These are phyloP conservation scores for Drosophila sordidula DNA, from an alignment of 2,888 invertebrate species.

Conservation along the genomic window DNA sequence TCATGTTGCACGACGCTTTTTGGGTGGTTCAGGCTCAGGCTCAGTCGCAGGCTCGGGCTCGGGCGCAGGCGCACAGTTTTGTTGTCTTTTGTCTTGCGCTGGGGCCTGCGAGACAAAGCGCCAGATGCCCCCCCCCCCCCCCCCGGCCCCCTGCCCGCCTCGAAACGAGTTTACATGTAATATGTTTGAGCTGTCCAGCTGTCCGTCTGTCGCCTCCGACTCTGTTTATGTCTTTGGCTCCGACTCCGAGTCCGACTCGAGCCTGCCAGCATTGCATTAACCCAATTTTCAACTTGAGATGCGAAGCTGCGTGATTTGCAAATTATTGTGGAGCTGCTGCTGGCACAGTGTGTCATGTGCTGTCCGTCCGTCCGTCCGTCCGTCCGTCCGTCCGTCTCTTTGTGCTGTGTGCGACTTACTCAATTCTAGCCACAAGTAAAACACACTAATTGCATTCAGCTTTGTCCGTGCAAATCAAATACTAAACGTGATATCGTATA, in stretches of 20 bases:
- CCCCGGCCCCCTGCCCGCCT: slow-evolving; percentile 2
- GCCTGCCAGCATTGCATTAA: slow-evolving; percentile 74
- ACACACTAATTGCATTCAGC: slow-evolving; percentile 51
- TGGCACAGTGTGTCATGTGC: slow-evolving; percentile 45
- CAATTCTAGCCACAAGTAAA: slow-evolving; percentile 40
- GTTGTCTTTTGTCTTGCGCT: slow-evolving; percentile 68
- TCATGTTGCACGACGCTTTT: slow-evolving; percentile 62
- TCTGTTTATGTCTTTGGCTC: background rate
- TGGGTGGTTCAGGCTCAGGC: slow-evolving; percentile 32
- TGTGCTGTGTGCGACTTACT: slow-evolving; percentile 47
- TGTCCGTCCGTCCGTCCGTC: slow-evolving; percentile 15
- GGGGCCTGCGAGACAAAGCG: slow-evolving; percentile 69
- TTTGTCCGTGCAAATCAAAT: slow-evolving; percentile 29
- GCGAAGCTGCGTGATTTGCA: slow-evolving; percentile 81
- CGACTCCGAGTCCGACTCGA: slow-evolving; percentile 21
- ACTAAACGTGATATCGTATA: slow-evolving; percentile 25
- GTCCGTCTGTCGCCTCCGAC: slow-evolving; percentile 20
- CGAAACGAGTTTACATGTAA: slow-evolving; percentile 72
- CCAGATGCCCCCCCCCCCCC: slow-evolving; percentile 1
- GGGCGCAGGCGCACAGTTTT: slow-evolving; percentile 62
- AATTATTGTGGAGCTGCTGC: slow-evolving; percentile 56
- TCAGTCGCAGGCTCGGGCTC: slow-evolving; percentile 44
- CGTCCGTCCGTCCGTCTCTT: slow-evolving; percentile 7
- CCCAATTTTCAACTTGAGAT: slow-evolving; percentile 79
- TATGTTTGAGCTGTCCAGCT: slow-evolving; percentile 50